A percentile compares a stretch with the other conserved stretches of the same genome.
phyloP scores from a whole-genome alignment of 2,888 invertebrate genomes.

The Mamestra brassicae region DNA sequence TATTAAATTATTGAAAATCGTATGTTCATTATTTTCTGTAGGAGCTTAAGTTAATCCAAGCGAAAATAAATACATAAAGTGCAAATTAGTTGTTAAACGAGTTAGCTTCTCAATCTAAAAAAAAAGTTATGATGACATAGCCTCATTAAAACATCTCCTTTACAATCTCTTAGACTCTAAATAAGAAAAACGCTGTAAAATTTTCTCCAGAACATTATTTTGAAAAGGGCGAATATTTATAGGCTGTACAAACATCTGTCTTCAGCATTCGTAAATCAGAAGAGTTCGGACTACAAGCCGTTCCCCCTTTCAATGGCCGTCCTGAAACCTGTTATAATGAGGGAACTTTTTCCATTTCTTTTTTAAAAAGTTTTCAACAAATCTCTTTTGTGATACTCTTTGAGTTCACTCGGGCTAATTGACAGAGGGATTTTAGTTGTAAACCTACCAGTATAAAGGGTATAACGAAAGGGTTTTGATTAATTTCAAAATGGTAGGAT shows the following conservation, averaged over 20 bases:
- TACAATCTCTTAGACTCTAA: slow-evolving; percentile 1
- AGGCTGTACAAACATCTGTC: slow-evolving; percentile 64
- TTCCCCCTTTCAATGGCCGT: slow-evolving; percentile 65
- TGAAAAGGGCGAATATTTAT: slow-evolving; percentile 55
- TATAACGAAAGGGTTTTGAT: slow-evolving; percentile 43
- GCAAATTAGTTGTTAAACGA: not conserved
- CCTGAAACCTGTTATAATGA: slow-evolving; percentile 87
- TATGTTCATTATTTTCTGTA: slow-evolving; percentile 7
- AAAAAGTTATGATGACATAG: not conserved
- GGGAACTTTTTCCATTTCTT: slow-evolving; percentile 86
- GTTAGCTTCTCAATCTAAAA: not conserved
- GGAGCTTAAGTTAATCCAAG: not conserved
- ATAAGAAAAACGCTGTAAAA: slow-evolving; percentile 4
- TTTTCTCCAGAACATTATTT: slow-evolving; percentile 30
- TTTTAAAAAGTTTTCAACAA: slow-evolving; percentile 70
- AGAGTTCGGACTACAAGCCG: slow-evolving; percentile 60
- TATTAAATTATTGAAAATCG: not conserved
- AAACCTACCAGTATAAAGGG: slow-evolving; percentile 45
- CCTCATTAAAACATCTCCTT: slow-evolving; percentile 6
- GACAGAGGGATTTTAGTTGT: slow-evolving; percentile 68
- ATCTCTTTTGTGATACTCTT: slow-evolving; percentile 76
- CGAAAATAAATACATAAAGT: not conserved
- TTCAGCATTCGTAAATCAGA: slow-evolving; percentile 63
- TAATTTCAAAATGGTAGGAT: slow-evolving; percentile 35
- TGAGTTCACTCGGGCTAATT: slow-evolving; percentile 75